phyloP scores from a whole-genome alignment of 2,113 vertebrate species.

The Speoplatyrhinus poulsoni region DNA sequence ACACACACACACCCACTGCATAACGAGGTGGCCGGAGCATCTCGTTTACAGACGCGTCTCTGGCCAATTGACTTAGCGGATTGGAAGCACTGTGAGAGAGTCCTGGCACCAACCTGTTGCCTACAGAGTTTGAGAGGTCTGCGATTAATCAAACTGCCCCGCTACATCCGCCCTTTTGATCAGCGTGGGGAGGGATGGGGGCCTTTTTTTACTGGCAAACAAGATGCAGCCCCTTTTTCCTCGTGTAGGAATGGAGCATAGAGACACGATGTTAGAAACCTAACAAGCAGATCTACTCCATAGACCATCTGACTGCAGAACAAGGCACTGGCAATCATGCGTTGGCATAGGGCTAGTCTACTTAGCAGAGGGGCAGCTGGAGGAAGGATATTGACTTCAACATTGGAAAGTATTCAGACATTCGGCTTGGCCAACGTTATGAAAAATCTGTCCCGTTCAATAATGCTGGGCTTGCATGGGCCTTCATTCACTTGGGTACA shows the following conservation, averaged over 20 bases:
- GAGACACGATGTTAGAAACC: slow-evolving; percentile 34
- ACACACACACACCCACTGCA: slow-evolving; percentile 56
- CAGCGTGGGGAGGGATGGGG: slow-evolving; percentile 27
- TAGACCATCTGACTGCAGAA: slow-evolving; percentile 48
- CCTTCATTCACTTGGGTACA: slow-evolving; percentile 18
- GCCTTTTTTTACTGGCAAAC: slow-evolving; percentile 47
- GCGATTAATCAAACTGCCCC: slow-evolving; percentile 41
- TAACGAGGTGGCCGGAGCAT: slow-evolving; percentile 64
- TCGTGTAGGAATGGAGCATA: slow-evolving; percentile 21
- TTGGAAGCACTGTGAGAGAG: slow-evolving; percentile 54
- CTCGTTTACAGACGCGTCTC: slow-evolving; percentile 66
- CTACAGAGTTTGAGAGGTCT: slow-evolving; percentile 57
- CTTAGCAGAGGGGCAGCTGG: slow-evolving; percentile 46
- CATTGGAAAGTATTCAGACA: slow-evolving; percentile 68
- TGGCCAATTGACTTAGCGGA: slow-evolving; percentile 64
- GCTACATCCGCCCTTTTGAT: slow-evolving; percentile 45
- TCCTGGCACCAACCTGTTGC: slow-evolving; percentile 59
- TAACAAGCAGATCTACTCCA: slow-evolving; percentile 27
- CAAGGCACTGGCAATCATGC: slow-evolving; percentile 57
- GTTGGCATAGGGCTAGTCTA: slow-evolving; percentile 63
- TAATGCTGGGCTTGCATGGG: slow-evolving; percentile 42
- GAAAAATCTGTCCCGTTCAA: slow-evolving; percentile 68
- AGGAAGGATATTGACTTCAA: slow-evolving; percentile 64
- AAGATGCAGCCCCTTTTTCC: slow-evolving; percentile 40
- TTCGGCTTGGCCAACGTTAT: slow-evolving; percentile 66